Conservation (phyloP, 2,888 invertebrate species). For the Seira musarum region DNA sequence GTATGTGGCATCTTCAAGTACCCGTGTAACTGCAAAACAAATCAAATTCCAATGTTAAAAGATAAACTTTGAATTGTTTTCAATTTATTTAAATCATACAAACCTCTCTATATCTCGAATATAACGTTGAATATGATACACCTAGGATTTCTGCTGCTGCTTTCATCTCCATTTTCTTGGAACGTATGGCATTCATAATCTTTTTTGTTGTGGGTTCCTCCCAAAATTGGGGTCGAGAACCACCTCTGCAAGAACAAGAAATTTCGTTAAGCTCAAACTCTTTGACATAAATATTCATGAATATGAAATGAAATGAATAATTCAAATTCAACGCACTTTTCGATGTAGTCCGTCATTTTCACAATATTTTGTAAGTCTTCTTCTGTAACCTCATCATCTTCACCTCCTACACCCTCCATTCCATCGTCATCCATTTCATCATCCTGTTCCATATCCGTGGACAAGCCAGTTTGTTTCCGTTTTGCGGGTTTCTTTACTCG, state of each 20-base stretch:
- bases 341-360: conserved; percentile 70
- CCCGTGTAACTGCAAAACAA: conserved; percentile 65
- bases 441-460: conserved; percentile 65
- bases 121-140: conserved; percentile 91
- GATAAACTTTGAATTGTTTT: too few relatives aligned
- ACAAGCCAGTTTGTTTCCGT: conserved; percentile 62
- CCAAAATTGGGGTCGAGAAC: conserved; percentile 92
- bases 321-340: conserved; percentile 63
- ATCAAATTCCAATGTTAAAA: conserved; percentile 22
- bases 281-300: conserved; percentile 4
- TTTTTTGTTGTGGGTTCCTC: conserved; percentile 91
- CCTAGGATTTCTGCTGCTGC: conserved; percentile 91
- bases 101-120: conserved; percentile 89
- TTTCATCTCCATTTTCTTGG: conserved; percentile 94
- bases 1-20: conserved; percentile 70
- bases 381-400: conserved; percentile 69
- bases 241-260: conserved; percentile 71
- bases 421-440: conserved; percentile 68
- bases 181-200: conserved; percentile 91
- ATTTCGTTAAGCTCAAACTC: not conserved
- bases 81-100: too few relatives aligned
- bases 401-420: conserved; percentile 56
- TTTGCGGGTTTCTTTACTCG: conserved; percentile 62
- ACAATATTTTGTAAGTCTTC: conserved; percentile 69
- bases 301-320: not conserved